Evolutionary conservation across 2,888 invertebrate genomes (phyloP), one percentile per base, ranked within the genome.

Genomic region (Idaea biselata): DNA sequence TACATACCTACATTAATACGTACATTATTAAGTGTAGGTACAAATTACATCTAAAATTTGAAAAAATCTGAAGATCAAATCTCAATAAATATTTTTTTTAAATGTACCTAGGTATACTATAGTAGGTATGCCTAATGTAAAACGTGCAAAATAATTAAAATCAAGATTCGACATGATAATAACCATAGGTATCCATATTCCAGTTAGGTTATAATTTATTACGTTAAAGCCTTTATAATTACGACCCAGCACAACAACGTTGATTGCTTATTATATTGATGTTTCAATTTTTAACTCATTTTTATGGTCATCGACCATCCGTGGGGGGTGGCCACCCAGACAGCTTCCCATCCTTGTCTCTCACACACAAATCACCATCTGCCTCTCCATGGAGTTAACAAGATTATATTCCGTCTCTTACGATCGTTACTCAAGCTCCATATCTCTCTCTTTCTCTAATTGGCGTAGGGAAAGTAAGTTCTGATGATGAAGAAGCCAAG

Each of bases 201-300:
- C 71, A 78, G 75, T 78, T 80, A 78, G 82, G 79, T 79, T 80
- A 85, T 91, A 90, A 91, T 91, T 91, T 91, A 91, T 90, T 87
- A 84, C 86, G 77, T 18, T 81, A 81, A 78, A 80, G 79, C 82
- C 88, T 83, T 88, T 92, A 91, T 91, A 91, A 91, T 92, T 91
- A 91, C 86, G 85, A 77, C 81, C 80, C 84, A 80, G 77, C 83
- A 78, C 77, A 75, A 76, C 81, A 78, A 78, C 82, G 87, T 86
- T 92, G 91, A 91, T 92, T 92, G 91, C 91, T 91, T 92, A 92
- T 92, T 91, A 91, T 92, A 91, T 92, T 92, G 92, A 92, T 92
- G 92, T 91, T 91, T 92, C 91, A 92, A 92, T 92, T 92, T 92
- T 92, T 91, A 91, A 90, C 88, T 86, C 90, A 92, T 92, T 92